phyloP scores from a whole-genome alignment of 2,888 invertebrate species.

The Abscondita cerata region DNA sequence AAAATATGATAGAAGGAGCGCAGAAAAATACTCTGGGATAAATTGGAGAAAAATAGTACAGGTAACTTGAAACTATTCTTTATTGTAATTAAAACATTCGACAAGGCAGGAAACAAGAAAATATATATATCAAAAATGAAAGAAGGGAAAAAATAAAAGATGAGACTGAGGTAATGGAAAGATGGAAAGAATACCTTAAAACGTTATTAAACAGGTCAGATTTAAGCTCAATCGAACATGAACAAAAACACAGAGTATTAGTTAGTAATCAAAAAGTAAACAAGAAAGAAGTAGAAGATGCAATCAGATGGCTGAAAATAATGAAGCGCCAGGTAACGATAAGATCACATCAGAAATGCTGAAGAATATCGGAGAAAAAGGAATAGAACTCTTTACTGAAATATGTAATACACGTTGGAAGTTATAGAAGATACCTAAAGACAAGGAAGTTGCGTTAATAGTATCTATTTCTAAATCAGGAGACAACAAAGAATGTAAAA shows the following conservation, averaged over 20 bases:
- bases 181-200: too few species aligned
- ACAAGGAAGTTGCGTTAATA: neutral
- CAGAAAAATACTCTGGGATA: neutral
- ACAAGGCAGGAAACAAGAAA: too few species aligned
- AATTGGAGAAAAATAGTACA: neutral
- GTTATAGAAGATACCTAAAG: neutral
- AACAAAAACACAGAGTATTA: too few species aligned
- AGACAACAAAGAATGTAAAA: neutral
- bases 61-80: neutral
- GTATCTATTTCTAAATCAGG: neutral
- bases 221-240: too few species aligned
- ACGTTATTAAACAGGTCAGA: too few species aligned
- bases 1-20: neutral
- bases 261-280: too few species aligned
- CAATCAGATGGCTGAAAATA: too few species aligned
- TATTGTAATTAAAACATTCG: neutral
- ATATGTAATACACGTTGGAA: neutral
- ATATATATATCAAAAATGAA: neutral
- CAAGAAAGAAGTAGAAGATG: too few species aligned
- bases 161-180: neutral
- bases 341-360: neutral
- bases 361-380: neutral
- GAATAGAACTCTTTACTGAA: neutral
- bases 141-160: neutral
- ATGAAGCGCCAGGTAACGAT: too few species aligned